Conservation (phyloP, 1,140 invertebrate species). For the Cydia fagiglandana region DNA sequence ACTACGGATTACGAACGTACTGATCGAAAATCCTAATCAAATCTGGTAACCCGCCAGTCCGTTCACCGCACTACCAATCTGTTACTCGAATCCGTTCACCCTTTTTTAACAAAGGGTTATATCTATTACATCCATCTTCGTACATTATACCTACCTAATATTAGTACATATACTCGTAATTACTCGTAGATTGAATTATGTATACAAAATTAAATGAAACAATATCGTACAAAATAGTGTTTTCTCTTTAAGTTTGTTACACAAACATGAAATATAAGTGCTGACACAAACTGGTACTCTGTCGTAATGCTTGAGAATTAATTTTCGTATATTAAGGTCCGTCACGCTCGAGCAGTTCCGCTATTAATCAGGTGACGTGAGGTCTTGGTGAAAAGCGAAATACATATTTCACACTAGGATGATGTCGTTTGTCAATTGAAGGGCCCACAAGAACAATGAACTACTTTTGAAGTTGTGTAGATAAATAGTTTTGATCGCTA, state of each 20-base stretch:
- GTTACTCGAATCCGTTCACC: too few relatives aligned
- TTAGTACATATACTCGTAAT: too few relatives aligned
- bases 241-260: not conserved
- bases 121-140: too few relatives aligned
- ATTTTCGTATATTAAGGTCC: slow-evolving; percentile 8
- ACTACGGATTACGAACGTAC: too few relatives aligned
- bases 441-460: not conserved
- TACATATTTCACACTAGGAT: slow-evolving; percentile 8
- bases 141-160: too few relatives aligned
- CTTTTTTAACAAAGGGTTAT: too few relatives aligned
- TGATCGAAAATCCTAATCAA: too few relatives aligned
- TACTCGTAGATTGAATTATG: too few relatives aligned
- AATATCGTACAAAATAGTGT: not conserved
- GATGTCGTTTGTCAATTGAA: slow-evolving; percentile 3
- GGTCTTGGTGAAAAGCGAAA: slow-evolving; percentile 6
- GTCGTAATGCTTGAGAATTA: not conserved
- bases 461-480: not conserved
- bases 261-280: not conserved
- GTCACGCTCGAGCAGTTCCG: not conserved
- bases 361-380: slow-evolving; percentile 3
- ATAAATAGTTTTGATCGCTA: too few relatives aligned
- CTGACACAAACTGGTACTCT: not conserved
- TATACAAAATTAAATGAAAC: not conserved
- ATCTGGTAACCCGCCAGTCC: too few relatives aligned
- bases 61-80: too few relatives aligned